Percentiles rank a stretch among this genome's conserved stretches.
Conservation (phyloP, 2,888 invertebrate species). For the Tipula vernalis region DNA sequence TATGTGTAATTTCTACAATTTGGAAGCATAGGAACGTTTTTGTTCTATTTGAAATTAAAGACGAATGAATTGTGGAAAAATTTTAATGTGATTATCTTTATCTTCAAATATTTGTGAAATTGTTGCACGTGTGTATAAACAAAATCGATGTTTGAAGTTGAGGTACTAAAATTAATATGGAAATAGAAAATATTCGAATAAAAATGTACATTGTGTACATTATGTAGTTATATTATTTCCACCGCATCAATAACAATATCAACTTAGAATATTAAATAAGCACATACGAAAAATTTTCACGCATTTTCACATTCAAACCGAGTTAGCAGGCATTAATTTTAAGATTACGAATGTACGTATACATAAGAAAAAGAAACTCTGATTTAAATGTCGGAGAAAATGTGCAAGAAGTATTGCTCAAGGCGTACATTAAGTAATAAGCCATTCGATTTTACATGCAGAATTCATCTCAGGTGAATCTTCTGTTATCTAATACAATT, state of each 20-base stretch:
- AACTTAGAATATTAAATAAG: neutral
- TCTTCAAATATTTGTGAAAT: neutral
- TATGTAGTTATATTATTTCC: neutral
- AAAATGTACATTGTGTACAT: neutral
- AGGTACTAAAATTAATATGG: neutral
- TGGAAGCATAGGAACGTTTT: neutral
- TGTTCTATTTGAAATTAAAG: neutral
- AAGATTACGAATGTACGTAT: neutral
- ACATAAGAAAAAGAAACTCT: neutral
- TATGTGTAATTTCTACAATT: neutral
- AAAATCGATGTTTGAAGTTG: neutral
- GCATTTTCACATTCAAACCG: neutral
- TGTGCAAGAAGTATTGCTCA: too few relatives aligned
- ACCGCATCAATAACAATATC: neutral
- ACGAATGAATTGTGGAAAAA: neutral
- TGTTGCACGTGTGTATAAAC: neutral
- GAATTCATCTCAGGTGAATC: too few relatives aligned
- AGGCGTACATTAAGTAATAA: too few relatives aligned
- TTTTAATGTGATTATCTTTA: neutral
- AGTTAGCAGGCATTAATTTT: neutral
- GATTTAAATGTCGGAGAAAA: too few relatives aligned
- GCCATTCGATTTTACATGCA: too few relatives aligned
- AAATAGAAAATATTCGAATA: neutral
- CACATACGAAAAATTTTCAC: neutral
- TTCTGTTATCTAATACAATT: too few relatives aligned